These are phyloP conservation scores for Periplaneta americana DNA, from an alignment of 1,140 invertebrate species.

Conservation along the genomic window DNA sequence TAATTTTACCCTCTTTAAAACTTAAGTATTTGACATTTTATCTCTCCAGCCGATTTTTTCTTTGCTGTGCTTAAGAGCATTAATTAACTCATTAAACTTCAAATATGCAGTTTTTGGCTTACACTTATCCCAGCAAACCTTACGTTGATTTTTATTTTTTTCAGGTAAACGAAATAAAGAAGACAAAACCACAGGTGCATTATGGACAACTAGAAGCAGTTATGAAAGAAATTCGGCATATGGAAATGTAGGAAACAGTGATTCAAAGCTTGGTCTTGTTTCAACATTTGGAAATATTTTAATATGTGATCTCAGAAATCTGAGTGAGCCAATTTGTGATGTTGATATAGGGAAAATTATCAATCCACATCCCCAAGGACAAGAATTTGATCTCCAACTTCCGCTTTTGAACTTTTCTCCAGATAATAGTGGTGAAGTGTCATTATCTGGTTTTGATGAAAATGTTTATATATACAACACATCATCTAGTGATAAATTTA, in stretches of 20 bases:
- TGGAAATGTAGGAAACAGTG: not conserved
- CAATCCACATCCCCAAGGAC: not conserved
- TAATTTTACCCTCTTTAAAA: too few relatives aligned
- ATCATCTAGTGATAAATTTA: not conserved
- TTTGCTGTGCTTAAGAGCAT: too few relatives aligned
- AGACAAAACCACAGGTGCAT: not conserved
- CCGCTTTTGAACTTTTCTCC: not conserved
- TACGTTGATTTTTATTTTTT: too few relatives aligned
- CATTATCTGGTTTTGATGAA: conserved; percentile 1
- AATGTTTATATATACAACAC: not conserved
- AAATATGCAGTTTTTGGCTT: too few relatives aligned
- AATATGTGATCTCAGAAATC: not conserved
- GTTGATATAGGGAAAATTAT: not conserved
- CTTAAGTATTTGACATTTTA: too few relatives aligned
- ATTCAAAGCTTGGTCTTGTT: not conserved
- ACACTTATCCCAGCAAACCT: too few relatives aligned
- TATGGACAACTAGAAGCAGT: not conserved
- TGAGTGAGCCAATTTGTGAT: not conserved
- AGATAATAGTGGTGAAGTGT: not conserved
- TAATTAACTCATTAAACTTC: too few relatives aligned
- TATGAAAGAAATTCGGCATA: not conserved
- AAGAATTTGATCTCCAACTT: not conserved
- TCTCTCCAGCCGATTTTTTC: too few relatives aligned
- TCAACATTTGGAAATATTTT: not conserved
- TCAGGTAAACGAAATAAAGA: not conserved